phyloP scores from a whole-genome alignment of 2,113 vertebrate genomes.

The Misgurnus mizolepis region DNA sequence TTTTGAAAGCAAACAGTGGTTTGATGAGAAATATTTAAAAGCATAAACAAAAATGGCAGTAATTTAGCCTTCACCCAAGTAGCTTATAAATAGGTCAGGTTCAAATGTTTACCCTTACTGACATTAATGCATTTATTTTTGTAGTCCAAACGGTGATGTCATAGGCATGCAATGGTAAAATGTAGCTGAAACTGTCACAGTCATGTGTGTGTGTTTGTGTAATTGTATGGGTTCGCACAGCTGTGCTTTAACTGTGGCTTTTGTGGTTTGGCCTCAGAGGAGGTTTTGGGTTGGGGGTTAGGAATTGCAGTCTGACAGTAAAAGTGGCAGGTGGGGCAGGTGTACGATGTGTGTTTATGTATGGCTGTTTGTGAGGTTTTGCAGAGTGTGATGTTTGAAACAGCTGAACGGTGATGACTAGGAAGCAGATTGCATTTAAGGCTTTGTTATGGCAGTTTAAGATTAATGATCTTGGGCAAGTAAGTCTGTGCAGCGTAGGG shows the following conservation, averaged over 20 bases:
- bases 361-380: slow-evolving; percentile 16
- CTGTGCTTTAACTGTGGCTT: slow-evolving; percentile 60
- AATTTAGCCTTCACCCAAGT: neutral
- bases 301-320: slow-evolving; percentile 53
- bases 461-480: slow-evolving; percentile 6
- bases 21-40: neutral
- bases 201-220: slow-evolving; percentile 21
- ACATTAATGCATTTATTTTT: neutral
- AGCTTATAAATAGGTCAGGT: neutral
- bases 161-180: slow-evolving; percentile 5
- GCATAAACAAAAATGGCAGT: too few species aligned
- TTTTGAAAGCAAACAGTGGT: neutral
- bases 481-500: neutral
- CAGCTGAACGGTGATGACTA: slow-evolving; percentile 16
- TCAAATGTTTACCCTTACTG: neutral
- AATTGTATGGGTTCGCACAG: slow-evolving; percentile 51
- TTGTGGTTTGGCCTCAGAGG: slow-evolving; percentile 48
- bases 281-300: slow-evolving; percentile 34
- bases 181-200: slow-evolving; percentile 34
- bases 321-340: slow-evolving; percentile 61
- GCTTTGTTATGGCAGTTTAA: slow-evolving; percentile 30
- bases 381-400: slow-evolving; percentile 7
- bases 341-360: slow-evolving; percentile 50
- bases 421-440: slow-evolving; percentile 4
- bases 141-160: neutral